phyloP scores from a whole-genome alignment of 2,888 invertebrate species.

The Ophion slaviceki region DNA sequence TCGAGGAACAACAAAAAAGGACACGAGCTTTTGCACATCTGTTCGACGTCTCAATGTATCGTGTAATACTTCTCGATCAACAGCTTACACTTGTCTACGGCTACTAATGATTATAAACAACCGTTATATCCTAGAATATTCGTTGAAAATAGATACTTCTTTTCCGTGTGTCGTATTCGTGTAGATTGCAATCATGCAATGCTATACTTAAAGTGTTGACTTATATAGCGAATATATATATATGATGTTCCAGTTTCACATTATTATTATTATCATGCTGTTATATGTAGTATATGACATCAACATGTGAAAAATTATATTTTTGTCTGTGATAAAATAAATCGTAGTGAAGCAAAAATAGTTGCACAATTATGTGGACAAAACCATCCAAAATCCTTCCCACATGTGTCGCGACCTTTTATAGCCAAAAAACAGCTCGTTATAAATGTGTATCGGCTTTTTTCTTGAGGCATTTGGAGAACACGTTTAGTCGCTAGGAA shows the following conservation, averaged over 20 bases:
- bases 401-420: not conserved
- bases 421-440: not conserved
- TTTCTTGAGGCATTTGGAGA: no score
- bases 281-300: constrained; percentile 16
- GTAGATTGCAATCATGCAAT: not conserved
- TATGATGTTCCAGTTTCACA: not conserved
- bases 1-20: not conserved
- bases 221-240: constrained; percentile 5
- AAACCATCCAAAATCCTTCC: not conserved
- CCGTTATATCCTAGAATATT: not conserved
- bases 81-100: not conserved
- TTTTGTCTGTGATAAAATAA: constrained; percentile 53
- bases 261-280: not conserved
- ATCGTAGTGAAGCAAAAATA: constrained; percentile 40
- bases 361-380: not conserved
- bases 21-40: constrained; percentile 10
- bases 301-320: constrained; percentile 51
- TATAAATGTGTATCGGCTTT: no score
- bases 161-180: constrained; percentile 30
- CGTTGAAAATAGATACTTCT: constrained; percentile 21
- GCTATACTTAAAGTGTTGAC: constrained; percentile 24
- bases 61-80: constrained; percentile 14
- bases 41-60: constrained; percentile 17
- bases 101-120: constrained; percentile 10
- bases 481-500: no score